A percentile compares a stretch with the other conserved stretches of the same genome.
phyloP scores from a whole-genome alignment of 2,888 invertebrate species.

The Brenthis hecate region DNA sequence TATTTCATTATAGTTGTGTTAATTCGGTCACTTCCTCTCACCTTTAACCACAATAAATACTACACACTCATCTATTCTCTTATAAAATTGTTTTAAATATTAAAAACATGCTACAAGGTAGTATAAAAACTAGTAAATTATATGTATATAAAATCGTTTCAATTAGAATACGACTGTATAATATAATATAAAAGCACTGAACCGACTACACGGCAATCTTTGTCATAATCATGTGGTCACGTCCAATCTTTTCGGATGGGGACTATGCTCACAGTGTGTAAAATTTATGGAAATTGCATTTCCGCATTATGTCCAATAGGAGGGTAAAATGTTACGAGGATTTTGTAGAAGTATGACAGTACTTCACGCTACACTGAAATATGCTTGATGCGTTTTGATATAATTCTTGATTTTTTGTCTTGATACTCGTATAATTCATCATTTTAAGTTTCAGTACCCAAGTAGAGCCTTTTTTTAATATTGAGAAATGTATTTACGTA shows the following conservation, averaged over 20 bases:
- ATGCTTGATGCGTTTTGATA: slow-evolving; percentile 1
- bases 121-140: neutral
- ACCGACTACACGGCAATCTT: slow-evolving; percentile 43
- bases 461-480: no score
- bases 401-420: no score
- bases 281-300: slow-evolving; percentile 83
- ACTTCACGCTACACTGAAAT: slow-evolving; percentile 11
- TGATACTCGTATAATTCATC: no score
- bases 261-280: slow-evolving; percentile 75
- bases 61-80: no score
- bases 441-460: no score
- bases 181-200: slow-evolving; percentile 20
- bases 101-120: neutral
- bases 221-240: slow-evolving; percentile 62
- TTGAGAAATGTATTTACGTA: no score
- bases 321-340: slow-evolving; percentile 49
- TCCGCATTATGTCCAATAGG: slow-evolving; percentile 70
- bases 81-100: no score
- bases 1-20: no score
- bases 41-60: no score
- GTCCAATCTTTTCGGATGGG: slow-evolving; percentile 75
- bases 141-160: slow-evolving; percentile 6
- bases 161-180: slow-evolving; percentile 13
- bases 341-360: slow-evolving; percentile 37
- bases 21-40: no score